Evolutionary conservation across 2,888 invertebrate genomes (phyloP).

Genomic region (Hypsopygia costalis): DNA sequence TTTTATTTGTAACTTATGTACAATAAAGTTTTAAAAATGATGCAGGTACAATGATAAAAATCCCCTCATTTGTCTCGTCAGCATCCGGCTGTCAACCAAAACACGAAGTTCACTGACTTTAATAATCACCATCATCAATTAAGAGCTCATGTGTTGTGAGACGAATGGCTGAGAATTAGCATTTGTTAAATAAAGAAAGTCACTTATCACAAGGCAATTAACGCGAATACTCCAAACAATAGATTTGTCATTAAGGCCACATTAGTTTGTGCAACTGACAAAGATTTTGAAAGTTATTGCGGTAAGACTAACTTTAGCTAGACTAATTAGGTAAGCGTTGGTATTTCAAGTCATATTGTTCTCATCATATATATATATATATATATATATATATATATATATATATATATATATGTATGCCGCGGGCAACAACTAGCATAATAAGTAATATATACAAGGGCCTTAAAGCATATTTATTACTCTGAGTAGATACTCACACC

Average conservation of each 20-base stretch:
- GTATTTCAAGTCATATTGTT: too few species aligned
- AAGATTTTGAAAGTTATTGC: neutral
- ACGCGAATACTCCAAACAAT: neutral
- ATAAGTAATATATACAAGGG: too few species aligned
- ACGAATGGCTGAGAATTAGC: slow-evolving; percentile 3
- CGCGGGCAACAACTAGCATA: too few species aligned
- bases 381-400: too few species aligned
- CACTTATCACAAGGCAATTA: neutral
- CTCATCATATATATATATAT: too few species aligned
- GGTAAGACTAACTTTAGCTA: too few species aligned
- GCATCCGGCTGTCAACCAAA: slow-evolving; percentile 32
- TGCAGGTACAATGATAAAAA: slow-evolving; percentile 15
- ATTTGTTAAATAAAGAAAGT: slow-evolving; percentile 1
- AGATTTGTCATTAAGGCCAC: slow-evolving; percentile 1
- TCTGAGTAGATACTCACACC: too few species aligned
- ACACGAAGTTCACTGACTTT: slow-evolving; percentile 28
- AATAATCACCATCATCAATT: slow-evolving; percentile 23
- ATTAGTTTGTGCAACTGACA: neutral
- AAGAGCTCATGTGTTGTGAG: slow-evolving; percentile 1
- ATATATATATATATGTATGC: too few species aligned
- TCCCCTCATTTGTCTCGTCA: slow-evolving; percentile 24
- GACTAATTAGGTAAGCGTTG: too few species aligned
- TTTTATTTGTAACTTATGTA: neutral
- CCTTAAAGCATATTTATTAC: too few species aligned
- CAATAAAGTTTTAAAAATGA: slow-evolving; percentile 1